These are phyloP conservation scores for Lanistes nyassanus DNA, from an alignment of 1,140 invertebrate genomes.

Conservation along the genomic window DNA sequence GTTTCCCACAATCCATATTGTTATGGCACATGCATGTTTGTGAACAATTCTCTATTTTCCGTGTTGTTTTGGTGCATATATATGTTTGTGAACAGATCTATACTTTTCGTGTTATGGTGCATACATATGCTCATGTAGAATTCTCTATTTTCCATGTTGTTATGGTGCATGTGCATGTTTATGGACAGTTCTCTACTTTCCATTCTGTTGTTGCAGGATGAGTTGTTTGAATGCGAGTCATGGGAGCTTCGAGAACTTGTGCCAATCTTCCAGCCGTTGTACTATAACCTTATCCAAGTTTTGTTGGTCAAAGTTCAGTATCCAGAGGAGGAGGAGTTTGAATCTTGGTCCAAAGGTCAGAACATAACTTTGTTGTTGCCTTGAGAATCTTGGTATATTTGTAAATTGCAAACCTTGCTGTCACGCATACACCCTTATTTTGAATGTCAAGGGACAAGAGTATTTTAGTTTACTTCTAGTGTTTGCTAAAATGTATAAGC, in stretches of 20 bases:
- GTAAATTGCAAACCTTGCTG: too few relatives aligned
- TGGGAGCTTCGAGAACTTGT: conserved; percentile 69
- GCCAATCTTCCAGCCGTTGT: conserved; percentile 74
- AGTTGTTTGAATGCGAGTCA: conserved; percentile 70
- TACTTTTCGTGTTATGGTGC: neutral
- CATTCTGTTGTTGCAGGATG: conserved; percentile 69
- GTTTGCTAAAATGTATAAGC: too few relatives aligned
- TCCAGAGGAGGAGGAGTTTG: conserved; percentile 67
- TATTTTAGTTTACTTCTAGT: too few relatives aligned
- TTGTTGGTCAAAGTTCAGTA: conserved; percentile 76
- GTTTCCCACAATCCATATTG: too few relatives aligned
- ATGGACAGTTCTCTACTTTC: neutral
- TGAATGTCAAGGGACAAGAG: too few relatives aligned
- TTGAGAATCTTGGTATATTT: too few relatives aligned
- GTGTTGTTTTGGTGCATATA: neutral
- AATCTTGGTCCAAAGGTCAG: conserved; percentile 64
- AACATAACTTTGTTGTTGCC: too few relatives aligned
- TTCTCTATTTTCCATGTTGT: neutral
- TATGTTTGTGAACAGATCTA: neutral
- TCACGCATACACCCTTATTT: too few relatives aligned
- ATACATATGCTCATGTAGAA: neutral
- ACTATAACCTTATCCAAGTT: conserved; percentile 74
- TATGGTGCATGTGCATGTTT: neutral
- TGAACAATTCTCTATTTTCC: too few relatives aligned
- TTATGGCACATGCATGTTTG: too few relatives aligned